These are phyloP conservation scores for Pogonocherus hispidulus DNA, from an alignment of 2,888 invertebrate genomes.

Conservation along the genomic window DNA sequence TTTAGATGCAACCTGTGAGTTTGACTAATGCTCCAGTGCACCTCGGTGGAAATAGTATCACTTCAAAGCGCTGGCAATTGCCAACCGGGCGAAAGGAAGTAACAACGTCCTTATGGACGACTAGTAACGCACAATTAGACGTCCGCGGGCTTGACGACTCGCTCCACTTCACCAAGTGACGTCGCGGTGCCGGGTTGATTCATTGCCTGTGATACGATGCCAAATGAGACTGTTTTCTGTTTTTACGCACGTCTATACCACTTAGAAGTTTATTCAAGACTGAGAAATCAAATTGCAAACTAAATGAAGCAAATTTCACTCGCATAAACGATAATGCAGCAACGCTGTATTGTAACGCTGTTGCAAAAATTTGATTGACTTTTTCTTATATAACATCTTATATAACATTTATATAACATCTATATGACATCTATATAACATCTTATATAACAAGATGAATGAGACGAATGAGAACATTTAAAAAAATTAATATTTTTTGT, in stretches of 20 bases:
- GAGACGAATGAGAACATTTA: too few species aligned
- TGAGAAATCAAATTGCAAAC: too few species aligned
- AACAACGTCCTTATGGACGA: slow-evolving; percentile 34
- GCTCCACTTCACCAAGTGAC: slow-evolving; percentile 63
- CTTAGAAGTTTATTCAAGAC: too few species aligned
- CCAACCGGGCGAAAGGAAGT: slow-evolving; percentile 34
- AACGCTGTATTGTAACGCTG: too few species aligned
- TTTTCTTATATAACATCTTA: too few species aligned
- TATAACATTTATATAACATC: too few species aligned
- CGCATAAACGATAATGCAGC: too few species aligned
- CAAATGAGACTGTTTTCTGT: slow-evolving; percentile 44
- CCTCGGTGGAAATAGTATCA: slow-evolving; percentile 54
- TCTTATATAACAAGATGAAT: too few species aligned
- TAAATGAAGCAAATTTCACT: too few species aligned
- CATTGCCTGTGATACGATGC: slow-evolving; percentile 47
- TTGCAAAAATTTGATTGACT: too few species aligned
- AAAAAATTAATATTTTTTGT: too few species aligned
- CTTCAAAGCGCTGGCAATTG: slow-evolving; percentile 57
- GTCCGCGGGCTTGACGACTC: slow-evolving; percentile 63
- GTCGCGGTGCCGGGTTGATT: slow-evolving; percentile 53
- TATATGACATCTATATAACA: too few species aligned
- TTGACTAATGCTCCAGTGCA: background rate
- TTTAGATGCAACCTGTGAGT: background rate
- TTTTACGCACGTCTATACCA: slow-evolving; percentile 25
- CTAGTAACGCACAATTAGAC: slow-evolving; percentile 59